Conservation (phyloP, 2,888 invertebrate species). For the Trissoscelio sp. region DNA sequence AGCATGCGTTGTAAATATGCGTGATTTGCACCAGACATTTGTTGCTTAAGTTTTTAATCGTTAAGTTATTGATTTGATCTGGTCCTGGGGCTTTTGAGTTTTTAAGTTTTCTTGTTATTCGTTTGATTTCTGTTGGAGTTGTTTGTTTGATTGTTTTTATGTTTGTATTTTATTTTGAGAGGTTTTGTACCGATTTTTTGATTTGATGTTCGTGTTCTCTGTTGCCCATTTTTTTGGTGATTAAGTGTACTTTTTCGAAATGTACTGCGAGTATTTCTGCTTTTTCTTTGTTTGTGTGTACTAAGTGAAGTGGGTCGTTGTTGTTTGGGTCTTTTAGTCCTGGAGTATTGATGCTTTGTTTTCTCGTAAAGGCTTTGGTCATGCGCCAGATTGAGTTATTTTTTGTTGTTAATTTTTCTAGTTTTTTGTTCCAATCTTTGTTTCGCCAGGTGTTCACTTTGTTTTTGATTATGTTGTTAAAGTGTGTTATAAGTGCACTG, state of each 20-base stretch:
- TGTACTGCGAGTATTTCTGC: conserved; percentile 1
- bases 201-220: neutral
- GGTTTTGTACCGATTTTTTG: too few relatives aligned
- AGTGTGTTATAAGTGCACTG: neutral
- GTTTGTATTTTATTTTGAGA: neutral
- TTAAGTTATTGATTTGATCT: neutral
- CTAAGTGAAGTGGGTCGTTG: neutral
- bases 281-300: neutral
- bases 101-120: conserved; percentile 7
- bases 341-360: neutral
- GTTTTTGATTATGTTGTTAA: neutral
- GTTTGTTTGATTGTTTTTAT: conserved; percentile 1
- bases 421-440: neutral
- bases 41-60: neutral
- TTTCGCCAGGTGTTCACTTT: neutral
- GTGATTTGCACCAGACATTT: conserved; percentile 2
- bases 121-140: neutral
- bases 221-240: conserved; percentile 1
- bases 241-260: conserved; percentile 1
- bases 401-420: neutral
- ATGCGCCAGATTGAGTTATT: neutral
- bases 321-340: neutral
- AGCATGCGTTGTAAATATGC: neutral
- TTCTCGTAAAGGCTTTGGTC: neutral
- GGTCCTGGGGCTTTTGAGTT: conserved; percentile 12